Base-by-base conservation (phyloP, 2,888 invertebrate genomes). In the Amiota mariae region DNA sequence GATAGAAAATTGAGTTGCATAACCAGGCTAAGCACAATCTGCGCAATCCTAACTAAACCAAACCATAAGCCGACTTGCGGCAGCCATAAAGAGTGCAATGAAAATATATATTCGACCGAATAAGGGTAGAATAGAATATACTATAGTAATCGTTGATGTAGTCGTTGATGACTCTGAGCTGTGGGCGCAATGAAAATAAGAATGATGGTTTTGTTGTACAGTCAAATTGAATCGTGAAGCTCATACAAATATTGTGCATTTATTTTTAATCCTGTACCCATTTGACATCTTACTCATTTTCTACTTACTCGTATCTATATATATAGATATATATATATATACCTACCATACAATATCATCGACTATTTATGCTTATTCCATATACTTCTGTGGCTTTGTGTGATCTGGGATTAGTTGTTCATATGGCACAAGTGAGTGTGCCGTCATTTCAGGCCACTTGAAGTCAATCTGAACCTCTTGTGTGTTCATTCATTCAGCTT, bases 241-340 rank as follows among this genome's bases (percentile, higher is more conserved):
- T 79, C 84, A 83, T 83, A 83, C 82, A 83, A 83, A 83, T 83
- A 80, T 77, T 76, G 67, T 76, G 81, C 84, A 83, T 83, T 83
- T 83, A 83, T 83, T 83, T 36, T 85, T 83, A 83, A 83, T 83
- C 85, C 82, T 74, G 18, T 24, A 20, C 10, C 54, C n/a, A 15
- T 24, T 36, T 36, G 36, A 36, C 36, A 36, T 36, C 36, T 36
- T 36, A 6, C 36, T 36, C 36, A 36, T 36, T 36, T 36, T 10
- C 59, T 20, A 54, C 54, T 54, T 54, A 15, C 11, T 12, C 1
- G 1, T 13, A 15, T n/a, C 54, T 12, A 59, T 15, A 15, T 20
- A 11, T 12, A 59, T 59, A 20, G 24, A 20, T 20, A 20, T 59
- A 15, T 59, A n/a, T 15, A 20, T 57, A n/a, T 9, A 6, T 59